Evolutionary conservation across 35 echinoderm and acorn worm genomes (phyloP), one percentile per base, ranked within the genome.

Genomic region (Chiridota heheva): DNA sequence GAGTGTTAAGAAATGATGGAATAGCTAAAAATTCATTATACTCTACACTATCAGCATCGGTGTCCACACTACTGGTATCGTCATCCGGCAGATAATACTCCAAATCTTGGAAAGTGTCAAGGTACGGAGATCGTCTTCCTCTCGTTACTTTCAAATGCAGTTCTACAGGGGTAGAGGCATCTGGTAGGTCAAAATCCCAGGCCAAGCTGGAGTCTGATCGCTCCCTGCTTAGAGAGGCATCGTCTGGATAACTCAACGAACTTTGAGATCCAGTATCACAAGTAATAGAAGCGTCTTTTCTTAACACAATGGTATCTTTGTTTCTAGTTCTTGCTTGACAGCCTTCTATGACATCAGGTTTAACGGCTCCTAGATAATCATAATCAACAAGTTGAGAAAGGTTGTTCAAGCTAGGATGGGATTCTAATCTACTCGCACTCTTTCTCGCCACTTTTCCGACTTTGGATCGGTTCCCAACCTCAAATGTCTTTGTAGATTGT

Each of bases 21-120:
- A 96, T 82, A 62, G 92, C 92, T 66, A 90, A 75, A 82, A 96
- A 96, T 57, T 96, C 92, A 83, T 90, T 86, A 46, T 90, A 96
- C 60, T 96, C 92, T 22, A 90, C 63, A 61, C 87, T 83, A 1
- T 90, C 92, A 64, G 85, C 81, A n/a, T 58, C 69, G 16, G 75
- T 60, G 13, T 60, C 18, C 25, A 61, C 17, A n/a, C 62, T 57
- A 25, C 62, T 57, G 1, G 33, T 38, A 36, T 78, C 75, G 18
- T 78, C 75, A 20, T 51, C 58, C 7, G 39, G 26, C 34, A 56
- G 72, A n/a, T n/a, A n/a, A n/a, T n/a, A n/a, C n/a, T n/a, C n/a
- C n/a, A n/a, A n/a, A n/a, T n/a, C n/a, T n/a, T n/a, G n/a, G n/a
- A n/a, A n/a, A n/a, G n/a, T n/a, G n/a, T n/a, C n/a, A n/a, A n/a